phyloP scores from a whole-genome alignment of 2,113 vertebrate genomes.

The Falcunculus frontatus region DNA sequence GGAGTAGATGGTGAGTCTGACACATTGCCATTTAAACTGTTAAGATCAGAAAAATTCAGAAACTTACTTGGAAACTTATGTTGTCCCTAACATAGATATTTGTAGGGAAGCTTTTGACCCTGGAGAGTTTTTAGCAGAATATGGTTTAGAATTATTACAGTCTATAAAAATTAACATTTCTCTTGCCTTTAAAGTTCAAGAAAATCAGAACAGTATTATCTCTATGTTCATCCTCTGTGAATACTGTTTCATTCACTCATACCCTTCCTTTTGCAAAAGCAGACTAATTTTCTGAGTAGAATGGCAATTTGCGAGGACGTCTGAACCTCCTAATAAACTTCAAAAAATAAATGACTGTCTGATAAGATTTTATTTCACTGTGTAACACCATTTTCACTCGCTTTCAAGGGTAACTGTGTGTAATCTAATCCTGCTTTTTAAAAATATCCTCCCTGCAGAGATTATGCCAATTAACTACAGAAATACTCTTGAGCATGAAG shows the following conservation, averaged over 20 bases:
- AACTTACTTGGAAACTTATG: neutral
- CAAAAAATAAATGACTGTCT: neutral
- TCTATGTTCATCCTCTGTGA: neutral
- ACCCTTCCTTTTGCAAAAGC: neutral
- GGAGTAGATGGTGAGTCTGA: neutral
- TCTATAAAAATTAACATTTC: neutral
- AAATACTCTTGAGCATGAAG: neutral
- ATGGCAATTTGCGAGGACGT: neutral
- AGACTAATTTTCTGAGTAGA: neutral
- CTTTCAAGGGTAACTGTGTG: neutral
- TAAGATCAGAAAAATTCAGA: neutral
- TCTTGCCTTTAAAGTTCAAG: constrained; percentile 24
- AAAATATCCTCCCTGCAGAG: neutral
- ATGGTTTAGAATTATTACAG: neutral
- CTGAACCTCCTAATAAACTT: neutral
- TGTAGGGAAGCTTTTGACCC: neutral
- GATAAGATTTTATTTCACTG: neutral
- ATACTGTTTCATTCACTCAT: neutral
- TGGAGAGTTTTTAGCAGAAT: neutral
- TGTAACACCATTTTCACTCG: neutral
- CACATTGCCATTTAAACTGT: neutral
- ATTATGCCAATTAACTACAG: constrained; percentile 11
- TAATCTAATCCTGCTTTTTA: neutral
- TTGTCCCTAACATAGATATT: neutral
- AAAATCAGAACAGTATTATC: neutral